These are phyloP conservation scores for Choreutis nemorana DNA, from an alignment of 2,888 invertebrate species.

Conservation along the genomic window DNA sequence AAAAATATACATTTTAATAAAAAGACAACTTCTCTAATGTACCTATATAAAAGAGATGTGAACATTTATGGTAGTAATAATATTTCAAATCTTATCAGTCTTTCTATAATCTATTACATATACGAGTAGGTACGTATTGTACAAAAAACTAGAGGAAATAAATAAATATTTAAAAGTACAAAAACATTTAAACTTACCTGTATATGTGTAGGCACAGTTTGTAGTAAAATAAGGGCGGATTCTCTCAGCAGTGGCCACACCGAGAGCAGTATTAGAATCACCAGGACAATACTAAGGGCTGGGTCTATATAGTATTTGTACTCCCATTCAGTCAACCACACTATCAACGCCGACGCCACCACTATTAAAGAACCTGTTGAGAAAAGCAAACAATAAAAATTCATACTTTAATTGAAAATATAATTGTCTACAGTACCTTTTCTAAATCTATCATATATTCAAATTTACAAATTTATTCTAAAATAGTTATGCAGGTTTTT, in stretches of 20 bases:
- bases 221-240: constrained; percentile 92
- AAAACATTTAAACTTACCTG: too few species aligned
- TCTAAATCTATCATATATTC: neutral
- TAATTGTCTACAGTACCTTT: neutral
- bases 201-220: constrained; percentile 98
- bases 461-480: too few species aligned
- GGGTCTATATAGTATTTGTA: constrained; percentile 93
- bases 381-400: neutral
- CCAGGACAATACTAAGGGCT: constrained; percentile 88
- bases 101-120: too few species aligned
- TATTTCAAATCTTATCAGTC: too few species aligned
- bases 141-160: too few species aligned
- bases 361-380: constrained; percentile 82
- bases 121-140: too few species aligned
- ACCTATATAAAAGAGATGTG: too few species aligned
- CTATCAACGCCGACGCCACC: constrained; percentile 81
- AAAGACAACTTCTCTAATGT: too few species aligned
- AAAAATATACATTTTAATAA: too few species aligned
- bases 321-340: constrained; percentile 83
- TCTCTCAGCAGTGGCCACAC: constrained; percentile 94
- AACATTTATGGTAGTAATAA: too few species aligned
- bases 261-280: constrained; percentile 84
- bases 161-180: too few species aligned
- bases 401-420: constrained; percentile 1
- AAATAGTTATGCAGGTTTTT: too few species aligned